These are phyloP conservation scores for Beris chalybata DNA, from an alignment of 2,888 invertebrate genomes.

Conservation along the genomic window DNA sequence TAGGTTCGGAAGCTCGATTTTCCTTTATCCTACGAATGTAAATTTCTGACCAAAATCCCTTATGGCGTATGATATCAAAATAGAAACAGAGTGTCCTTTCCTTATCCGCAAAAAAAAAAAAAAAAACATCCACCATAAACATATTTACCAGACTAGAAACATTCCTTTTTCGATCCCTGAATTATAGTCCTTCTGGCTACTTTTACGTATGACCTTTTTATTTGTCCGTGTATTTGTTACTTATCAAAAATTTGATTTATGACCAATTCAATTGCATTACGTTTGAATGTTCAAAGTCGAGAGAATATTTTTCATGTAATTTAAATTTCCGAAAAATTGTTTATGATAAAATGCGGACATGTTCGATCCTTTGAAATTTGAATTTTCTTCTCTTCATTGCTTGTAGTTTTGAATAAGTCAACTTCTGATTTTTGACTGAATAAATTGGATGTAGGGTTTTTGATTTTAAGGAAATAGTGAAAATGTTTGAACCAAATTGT, in stretches of 20 bases:
- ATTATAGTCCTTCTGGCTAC: constrained; percentile 10
- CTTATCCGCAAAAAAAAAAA: not conserved
- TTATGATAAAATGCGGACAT: too few species aligned
- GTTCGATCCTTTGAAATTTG: too few species aligned
- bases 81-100: constrained; percentile 11
- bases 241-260: constrained; percentile 22
- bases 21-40: constrained; percentile 2
- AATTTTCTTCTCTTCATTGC: too few species aligned
- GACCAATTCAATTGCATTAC: constrained; percentile 25
- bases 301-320: too few species aligned
- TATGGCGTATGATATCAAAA: constrained; percentile 24
- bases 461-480: too few species aligned
- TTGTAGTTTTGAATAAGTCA: too few species aligned
- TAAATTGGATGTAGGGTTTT: too few species aligned
- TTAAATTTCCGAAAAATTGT: too few species aligned
- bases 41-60: constrained; percentile 26
- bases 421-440: too few species aligned
- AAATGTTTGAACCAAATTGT: too few species aligned
- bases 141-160: not conserved
- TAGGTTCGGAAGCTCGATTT: too few species aligned
- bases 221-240: not conserved
- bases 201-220: constrained; percentile 3
- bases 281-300: not conserved
- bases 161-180: not conserved
- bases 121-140: not conserved